phyloP scores from a whole-genome alignment of 2,797 vertebrate species.

The Micropoecilia bifurca region DNA sequence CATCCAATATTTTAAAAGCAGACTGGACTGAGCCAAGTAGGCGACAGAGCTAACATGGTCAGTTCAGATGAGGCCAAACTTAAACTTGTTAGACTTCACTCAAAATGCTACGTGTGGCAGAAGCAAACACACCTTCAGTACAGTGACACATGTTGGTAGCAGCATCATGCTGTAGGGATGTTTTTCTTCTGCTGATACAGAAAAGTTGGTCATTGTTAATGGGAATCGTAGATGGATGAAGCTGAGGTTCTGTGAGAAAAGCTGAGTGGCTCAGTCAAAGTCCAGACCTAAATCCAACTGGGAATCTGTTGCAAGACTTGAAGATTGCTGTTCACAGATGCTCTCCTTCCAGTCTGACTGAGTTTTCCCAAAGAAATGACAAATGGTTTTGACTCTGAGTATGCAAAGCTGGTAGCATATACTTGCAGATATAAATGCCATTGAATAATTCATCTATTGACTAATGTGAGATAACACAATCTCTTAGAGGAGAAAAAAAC shows the following conservation, averaged over 20 bases:
- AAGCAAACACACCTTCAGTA: background rate
- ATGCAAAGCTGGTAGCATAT: background rate
- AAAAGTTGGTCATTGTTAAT: background rate
- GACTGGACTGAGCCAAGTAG: background rate
- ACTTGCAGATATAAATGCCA: background rate
- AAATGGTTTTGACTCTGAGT: background rate
- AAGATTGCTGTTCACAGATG: background rate
- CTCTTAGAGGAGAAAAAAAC: background rate
- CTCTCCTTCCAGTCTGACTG: background rate
- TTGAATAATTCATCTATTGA: background rate
- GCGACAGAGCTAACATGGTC: background rate
- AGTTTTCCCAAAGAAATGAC: background rate
- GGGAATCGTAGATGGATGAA: background rate
- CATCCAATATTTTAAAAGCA: background rate
- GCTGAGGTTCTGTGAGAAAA: background rate
- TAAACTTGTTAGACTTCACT: background rate
- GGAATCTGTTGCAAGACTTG: background rate
- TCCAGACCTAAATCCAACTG: background rate
- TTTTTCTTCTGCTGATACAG: background rate
- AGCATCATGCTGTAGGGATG: background rate
- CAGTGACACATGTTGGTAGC: too few species aligned
- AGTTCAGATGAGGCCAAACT: background rate
- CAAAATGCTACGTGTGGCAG: background rate
- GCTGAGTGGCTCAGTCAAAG: conserved; percentile 1
- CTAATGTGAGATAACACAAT: background rate